Evolutionary conservation across 2,888 invertebrate species (phyloP).

Genomic region (Microdon myrmicae): DNA sequence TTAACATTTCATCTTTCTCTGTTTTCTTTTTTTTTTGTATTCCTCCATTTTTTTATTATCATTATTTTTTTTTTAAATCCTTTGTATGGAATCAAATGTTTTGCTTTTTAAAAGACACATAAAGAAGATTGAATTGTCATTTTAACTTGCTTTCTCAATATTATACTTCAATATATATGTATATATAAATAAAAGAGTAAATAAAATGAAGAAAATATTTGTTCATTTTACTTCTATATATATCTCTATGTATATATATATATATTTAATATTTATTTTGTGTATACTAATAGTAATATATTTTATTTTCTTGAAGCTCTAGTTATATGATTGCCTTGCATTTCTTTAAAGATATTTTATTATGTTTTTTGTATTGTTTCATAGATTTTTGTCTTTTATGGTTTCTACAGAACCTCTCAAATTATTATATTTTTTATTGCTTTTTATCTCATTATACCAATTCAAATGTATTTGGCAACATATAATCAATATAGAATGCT

Average conservation of each 20-base stretch:
- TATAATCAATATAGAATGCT: conserved; percentile 1
- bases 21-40: conserved; percentile 6
- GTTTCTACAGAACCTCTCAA: conserved; percentile 57
- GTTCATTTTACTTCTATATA: conserved; percentile 37
- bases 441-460: conserved; percentile 46
- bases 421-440: conserved; percentile 59
- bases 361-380: conserved; percentile 51
- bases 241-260: conserved; percentile 53
- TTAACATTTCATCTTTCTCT: neutral
- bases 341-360: conserved; percentile 61
- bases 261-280: conserved; percentile 55
- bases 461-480: conserved; percentile 37
- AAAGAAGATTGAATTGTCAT: conserved; percentile 40
- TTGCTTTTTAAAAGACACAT: conserved; percentile 36
- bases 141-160: conserved; percentile 10
- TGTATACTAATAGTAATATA: conserved; percentile 68
- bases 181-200: conserved; percentile 35
- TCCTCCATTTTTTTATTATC: conserved; percentile 33
- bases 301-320: conserved; percentile 65
- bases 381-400: conserved; percentile 35
- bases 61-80: too few species aligned
- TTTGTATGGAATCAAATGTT: conserved; percentile 16
- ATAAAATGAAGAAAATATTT: conserved; percentile 47
- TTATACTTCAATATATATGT: conserved; percentile 26
- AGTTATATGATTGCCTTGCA: conserved; percentile 67